These are phyloP conservation scores for Noctuana brunneofusca DNA, from an alignment of 2,888 invertebrate species.

Conservation along the genomic window DNA sequence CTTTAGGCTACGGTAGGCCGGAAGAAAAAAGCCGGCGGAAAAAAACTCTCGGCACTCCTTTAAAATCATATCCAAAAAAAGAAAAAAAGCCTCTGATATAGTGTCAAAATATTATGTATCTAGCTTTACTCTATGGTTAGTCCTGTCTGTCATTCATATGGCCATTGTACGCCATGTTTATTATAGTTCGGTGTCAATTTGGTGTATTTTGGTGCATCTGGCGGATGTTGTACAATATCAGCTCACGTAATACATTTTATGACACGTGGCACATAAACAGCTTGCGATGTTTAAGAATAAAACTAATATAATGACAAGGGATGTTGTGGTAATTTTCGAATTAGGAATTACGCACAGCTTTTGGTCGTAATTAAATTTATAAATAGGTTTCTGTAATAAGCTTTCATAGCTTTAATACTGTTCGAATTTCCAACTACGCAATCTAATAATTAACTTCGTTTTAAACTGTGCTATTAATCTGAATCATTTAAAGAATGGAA, in stretches of 20 bases:
- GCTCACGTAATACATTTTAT: slow-evolving; percentile 22
- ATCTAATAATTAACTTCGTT: too few relatives aligned
- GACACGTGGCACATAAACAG: slow-evolving; percentile 24
- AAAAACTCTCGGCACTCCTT: too few relatives aligned
- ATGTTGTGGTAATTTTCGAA: slow-evolving; percentile 16
- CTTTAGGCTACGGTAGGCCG: too few relatives aligned
- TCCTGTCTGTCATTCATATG: slow-evolving; percentile 3
- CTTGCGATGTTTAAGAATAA: slow-evolving; percentile 10
- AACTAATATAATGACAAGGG: slow-evolving; percentile 7
- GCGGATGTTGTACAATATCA: slow-evolving; percentile 30
- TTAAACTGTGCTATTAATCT: too few relatives aligned
- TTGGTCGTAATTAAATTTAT: not conserved
- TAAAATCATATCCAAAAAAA: too few relatives aligned
- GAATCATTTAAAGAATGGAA: too few relatives aligned
- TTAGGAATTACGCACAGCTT: not conserved
- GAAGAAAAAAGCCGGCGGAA: too few relatives aligned
- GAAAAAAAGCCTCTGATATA: not conserved
- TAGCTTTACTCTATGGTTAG: not conserved
- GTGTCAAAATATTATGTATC: not conserved
- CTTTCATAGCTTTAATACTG: too few relatives aligned
- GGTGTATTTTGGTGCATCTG: slow-evolving; percentile 30
- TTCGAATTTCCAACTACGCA: too few relatives aligned
- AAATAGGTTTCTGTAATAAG: not conserved
- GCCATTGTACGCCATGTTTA: slow-evolving; percentile 11
- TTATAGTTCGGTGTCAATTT: slow-evolving; percentile 29